phyloP scores from a whole-genome alignment of 2,797 vertebrate genomes.

The Mionectes olivaceus region DNA sequence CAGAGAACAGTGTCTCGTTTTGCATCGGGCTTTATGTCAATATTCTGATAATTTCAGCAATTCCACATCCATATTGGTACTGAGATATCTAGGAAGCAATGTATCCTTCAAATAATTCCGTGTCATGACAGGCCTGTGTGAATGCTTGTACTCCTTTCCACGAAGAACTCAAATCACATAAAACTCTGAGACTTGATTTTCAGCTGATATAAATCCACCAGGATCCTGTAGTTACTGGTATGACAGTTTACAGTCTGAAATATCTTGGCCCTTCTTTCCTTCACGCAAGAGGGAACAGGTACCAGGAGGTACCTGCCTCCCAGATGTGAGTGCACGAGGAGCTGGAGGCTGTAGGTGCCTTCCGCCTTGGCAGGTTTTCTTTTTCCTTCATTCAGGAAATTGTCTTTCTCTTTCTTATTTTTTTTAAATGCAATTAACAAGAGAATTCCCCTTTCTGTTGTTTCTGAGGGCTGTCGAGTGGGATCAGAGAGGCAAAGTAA shows the following conservation, averaged over 20 bases:
- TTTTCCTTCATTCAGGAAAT: neutral
- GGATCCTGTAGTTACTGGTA: neutral
- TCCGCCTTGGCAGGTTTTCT: neutral
- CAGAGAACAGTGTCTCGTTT: neutral
- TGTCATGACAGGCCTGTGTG: rapidly evolving
- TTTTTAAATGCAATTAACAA: neutral
- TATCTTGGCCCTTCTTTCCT: neutral
- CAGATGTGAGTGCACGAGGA: neutral
- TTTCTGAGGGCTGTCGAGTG: neutral
- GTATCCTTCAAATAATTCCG: neutral
- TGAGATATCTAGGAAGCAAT: neutral
- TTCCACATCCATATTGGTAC: neutral
- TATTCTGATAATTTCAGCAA: neutral
- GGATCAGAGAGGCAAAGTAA: neutral
- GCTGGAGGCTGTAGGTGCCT: neutral
- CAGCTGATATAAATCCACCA: neutral
- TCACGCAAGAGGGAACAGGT: neutral
- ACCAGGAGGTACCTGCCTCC: neutral
- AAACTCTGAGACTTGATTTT: neutral
- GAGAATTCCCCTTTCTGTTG: neutral
- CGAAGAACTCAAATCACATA: neutral
- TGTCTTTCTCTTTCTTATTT: neutral
- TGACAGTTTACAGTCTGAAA: neutral
- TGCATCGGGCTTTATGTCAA: neutral
- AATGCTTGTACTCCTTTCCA: neutral